Base-by-base conservation (phyloP, 2,113 vertebrate species). In the Phalacrocorax pelagicus region DNA sequence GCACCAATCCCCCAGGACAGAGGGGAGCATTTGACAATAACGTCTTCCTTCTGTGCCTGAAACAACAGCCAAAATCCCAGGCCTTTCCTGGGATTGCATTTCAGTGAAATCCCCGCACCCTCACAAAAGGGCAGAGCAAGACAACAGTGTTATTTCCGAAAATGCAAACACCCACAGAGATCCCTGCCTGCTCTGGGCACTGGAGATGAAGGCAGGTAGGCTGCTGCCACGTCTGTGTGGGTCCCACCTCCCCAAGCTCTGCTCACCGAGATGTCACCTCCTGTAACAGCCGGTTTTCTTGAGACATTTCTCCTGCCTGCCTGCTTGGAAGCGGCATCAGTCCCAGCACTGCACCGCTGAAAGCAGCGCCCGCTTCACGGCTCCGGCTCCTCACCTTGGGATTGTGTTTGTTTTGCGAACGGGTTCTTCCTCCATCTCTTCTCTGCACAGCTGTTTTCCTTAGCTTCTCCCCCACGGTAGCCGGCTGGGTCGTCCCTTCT, bases 321-420 rank as follows among this genome's bases (percentile, higher is more conserved):
- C 26, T 32, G 74, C 44, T 81, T 0, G 3, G 74, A 74, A 70
- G 70, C 19, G 12, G 47, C 65, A 51, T 21, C 15, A 5, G 15
- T 51, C n/a, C 69, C 46, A 70, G 44, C 18, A 13, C 29, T 1
- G 1, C 15, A 3, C 23, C 2, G 7, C 42, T 2, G 2, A 32
- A 14, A 88, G 70, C 61, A 12, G 5, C 1, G 0, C 57, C 59
- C 0, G 0, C n/a, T 86, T 34, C 3, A 36, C 8, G 0, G 27
- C 47, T 71, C 88, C 10, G 3, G n/a, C 62, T 91, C 61, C 66
- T 79, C 42, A 0, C 62, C 8, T 2, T 0, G 0, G 67, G 63
- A 55, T 72, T 2, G 0, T 0, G 8, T 77, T 55, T n/a, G 54
- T 20, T 95, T 66, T 15, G 22, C 1, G 2, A n/a, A 47, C 24